A percentile compares a stretch with the other conserved stretches of the same genome.
Evolutionary conservation across 2,888 invertebrate species (phyloP).

Genomic region (Lampropteryx suffumata): DNA sequence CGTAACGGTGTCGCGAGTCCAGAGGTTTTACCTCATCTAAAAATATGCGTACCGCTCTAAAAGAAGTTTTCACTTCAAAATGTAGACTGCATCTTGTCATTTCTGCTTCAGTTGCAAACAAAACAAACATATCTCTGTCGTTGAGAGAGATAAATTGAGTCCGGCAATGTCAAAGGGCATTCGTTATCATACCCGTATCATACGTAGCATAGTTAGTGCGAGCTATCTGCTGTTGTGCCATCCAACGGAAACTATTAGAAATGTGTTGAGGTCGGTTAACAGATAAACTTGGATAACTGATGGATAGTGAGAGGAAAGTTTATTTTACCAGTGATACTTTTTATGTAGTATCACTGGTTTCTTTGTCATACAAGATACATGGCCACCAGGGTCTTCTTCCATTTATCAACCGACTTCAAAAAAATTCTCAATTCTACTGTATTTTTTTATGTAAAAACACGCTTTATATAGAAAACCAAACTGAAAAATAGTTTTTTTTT

Average conservation of each 20-base stretch:
- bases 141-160: slow-evolving; percentile 49
- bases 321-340: not conserved
- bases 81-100: not conserved
- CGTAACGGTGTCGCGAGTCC: too few relatives aligned
- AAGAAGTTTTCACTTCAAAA: not conserved
- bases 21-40: too few relatives aligned
- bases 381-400: too few relatives aligned
- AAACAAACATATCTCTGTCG: slow-evolving; percentile 34
- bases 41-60: too few relatives aligned
- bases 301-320: slow-evolving; percentile 21
- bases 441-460: too few relatives aligned
- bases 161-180: slow-evolving; percentile 51
- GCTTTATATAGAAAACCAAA: too few relatives aligned
- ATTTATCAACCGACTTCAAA: too few relatives aligned
- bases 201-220: slow-evolving; percentile 5
- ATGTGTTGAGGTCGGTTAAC: slow-evolving; percentile 17
- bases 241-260: slow-evolving; percentile 41
- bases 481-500: too few relatives aligned
- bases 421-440: too few relatives aligned
- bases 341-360: too few relatives aligned
- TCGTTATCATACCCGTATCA: slow-evolving; percentile 38
- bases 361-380: too few relatives aligned
- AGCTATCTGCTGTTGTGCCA: slow-evolving; percentile 31
- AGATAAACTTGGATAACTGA: slow-evolving; percentile 17
- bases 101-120: slow-evolving; percentile 5